Evolutionary conservation across 2,113 vertebrate genomes (phyloP), one percentile per base, ranked within the genome.

Genomic region (Odocoileus hemionus): DNA sequence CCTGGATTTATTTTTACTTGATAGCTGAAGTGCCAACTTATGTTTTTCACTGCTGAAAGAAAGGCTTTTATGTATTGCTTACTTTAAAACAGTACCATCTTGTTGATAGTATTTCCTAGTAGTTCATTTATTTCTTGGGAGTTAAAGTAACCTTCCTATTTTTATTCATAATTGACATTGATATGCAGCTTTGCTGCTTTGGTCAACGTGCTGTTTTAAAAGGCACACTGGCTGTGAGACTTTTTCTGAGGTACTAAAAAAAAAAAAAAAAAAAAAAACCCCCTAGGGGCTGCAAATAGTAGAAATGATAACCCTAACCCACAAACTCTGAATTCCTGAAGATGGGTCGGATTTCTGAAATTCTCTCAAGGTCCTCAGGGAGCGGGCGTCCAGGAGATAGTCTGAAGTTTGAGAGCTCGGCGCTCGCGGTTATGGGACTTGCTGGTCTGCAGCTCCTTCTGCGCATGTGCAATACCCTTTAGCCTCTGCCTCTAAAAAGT

Each of bases 401-500:
- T 30, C 45, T 7, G 47, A 23, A 14, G 45, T 7, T 21, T 5
- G 2, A 5, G 21, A 13, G 25, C 47, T 21, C 5, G 6, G 11
- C 2, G 36, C 76, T 2, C 15, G 9, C 2, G n/a, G 21, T 57
- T 13, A 19, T 1, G 36, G 26, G 36, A 6, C 16, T 14, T 0
- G 47, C 3, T 6, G 16, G 5, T 1, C 23, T 2, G 45, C n/a
- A 6, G n/a, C 85, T 43, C 28, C 21, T 64, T 43, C 28, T 45
- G 93, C 58, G 76, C 93, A 30, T 15, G 76, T 21, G 23, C 76
- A 3, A 1, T 1, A n/a, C 1, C 15, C 2, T 25, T 7, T 10
- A 1, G 8, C 33, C 13, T 2, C n/a, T 23, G 3, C 7, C 19
- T 26, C 1, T 0, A 2, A 7, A 3, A 8, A 2, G 43, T 14